phyloP scores from a whole-genome alignment of 2,113 vertebrate species.

The Pelvicachromis taeniatus region DNA sequence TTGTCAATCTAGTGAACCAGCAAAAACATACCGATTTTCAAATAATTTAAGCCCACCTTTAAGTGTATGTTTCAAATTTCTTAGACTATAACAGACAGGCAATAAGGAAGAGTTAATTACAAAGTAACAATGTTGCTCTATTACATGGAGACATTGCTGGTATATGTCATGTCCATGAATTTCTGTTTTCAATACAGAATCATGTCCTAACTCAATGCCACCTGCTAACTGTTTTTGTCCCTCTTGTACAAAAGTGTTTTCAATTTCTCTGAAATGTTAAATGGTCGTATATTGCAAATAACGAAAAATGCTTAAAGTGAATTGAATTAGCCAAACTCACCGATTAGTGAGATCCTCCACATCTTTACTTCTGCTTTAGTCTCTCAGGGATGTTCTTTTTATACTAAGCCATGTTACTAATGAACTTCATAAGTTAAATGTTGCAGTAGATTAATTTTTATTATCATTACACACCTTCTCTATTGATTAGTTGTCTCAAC shows the following conservation, averaged over 20 bases:
- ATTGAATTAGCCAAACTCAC: not conserved
- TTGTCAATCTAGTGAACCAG: not conserved
- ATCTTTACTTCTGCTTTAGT: not conserved
- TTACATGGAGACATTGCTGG: not conserved
- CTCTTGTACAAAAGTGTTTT: not conserved
- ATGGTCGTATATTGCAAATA: fast-evolving
- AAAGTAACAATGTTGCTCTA: not conserved
- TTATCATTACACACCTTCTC: not conserved
- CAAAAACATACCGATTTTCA: not conserved
- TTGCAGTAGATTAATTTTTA: not conserved
- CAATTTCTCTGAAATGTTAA: not conserved
- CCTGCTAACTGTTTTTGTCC: not conserved
- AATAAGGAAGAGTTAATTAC: not conserved
- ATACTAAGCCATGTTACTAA: not conserved
- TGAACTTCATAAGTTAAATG: not conserved
- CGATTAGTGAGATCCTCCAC: fast-evolving
- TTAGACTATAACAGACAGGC: not conserved
- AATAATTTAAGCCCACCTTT: fast-evolving
- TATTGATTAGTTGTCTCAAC: not conserved
- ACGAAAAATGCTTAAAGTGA: not conserved
- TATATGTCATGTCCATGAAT: not conserved
- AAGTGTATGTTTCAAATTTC: not conserved
- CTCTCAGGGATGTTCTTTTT: fast-evolving
- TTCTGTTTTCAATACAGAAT: not conserved
- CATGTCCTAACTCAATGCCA: not conserved